phyloP scores from a whole-genome alignment of 2,888 invertebrate species.

The Tetrapedia diversipes region DNA sequence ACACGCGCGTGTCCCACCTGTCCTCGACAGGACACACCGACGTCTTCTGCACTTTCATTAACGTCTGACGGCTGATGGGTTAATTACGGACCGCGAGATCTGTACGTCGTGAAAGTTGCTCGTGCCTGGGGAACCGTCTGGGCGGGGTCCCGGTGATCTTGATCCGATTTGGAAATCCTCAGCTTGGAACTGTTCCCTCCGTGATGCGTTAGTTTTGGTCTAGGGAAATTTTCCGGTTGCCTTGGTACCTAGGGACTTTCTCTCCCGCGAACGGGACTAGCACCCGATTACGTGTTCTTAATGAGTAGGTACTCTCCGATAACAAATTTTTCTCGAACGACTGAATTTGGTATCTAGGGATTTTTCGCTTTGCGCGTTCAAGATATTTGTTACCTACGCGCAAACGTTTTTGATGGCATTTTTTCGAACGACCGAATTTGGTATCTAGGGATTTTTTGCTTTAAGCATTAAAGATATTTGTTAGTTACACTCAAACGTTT shows the following conservation, averaged over 20 bases:
- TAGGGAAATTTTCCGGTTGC: not conserved
- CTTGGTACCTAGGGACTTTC: not conserved
- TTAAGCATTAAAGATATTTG: too few species aligned
- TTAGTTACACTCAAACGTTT: too few species aligned
- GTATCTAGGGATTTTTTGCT: too few species aligned
- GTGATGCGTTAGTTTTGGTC: not conserved
- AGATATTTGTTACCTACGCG: too few species aligned
- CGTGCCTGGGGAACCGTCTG: not conserved
- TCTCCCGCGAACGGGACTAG: too few species aligned
- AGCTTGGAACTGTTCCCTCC: not conserved
- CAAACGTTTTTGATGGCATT: too few species aligned
- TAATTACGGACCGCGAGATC: constrained; percentile 67
- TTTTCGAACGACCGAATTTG: too few species aligned
- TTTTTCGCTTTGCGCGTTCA: too few species aligned
- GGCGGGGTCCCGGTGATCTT: not conserved
- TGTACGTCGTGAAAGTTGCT: constrained; percentile 15
- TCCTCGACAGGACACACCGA: constrained; percentile 56
- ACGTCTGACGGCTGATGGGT: constrained; percentile 72
- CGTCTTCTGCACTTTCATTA: constrained; percentile 73
- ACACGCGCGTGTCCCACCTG: constrained; percentile 76
- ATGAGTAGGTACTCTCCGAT: too few species aligned
- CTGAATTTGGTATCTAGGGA: too few species aligned
- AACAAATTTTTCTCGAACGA: too few species aligned
- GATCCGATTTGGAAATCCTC: not conserved
- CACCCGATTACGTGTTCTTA: too few species aligned